Evolutionary conservation across 1,140 invertebrate genomes (phyloP).

Genomic region (Diabrotica virgifera): DNA sequence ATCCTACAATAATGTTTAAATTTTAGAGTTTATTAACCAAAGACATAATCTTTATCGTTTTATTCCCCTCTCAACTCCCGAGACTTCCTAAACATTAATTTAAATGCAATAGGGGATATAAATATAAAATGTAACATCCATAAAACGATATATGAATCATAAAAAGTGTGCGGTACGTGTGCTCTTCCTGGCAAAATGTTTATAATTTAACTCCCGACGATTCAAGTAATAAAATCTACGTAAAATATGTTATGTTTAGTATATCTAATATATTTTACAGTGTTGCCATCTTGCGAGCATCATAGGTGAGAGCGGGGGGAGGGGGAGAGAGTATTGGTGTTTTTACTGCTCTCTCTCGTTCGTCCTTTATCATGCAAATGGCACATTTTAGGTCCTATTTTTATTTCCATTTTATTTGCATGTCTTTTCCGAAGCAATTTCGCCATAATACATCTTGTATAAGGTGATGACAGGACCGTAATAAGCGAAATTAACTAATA

Average conservation of each 20-base stretch:
- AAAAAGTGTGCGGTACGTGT: not conserved
- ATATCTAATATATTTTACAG: not conserved
- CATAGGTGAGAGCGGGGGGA: not conserved
- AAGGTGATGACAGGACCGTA: slow-evolving; percentile 8
- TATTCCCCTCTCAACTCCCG: not conserved
- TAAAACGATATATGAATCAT: slow-evolving; percentile 1
- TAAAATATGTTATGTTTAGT: slow-evolving; percentile 3
- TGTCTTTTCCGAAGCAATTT: slow-evolving; percentile 23
- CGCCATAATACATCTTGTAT: slow-evolving; percentile 19
- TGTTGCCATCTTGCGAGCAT: not conserved
- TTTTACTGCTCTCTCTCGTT: slow-evolving; percentile 5
- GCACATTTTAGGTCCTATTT: slow-evolving; percentile 20
- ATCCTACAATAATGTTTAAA: too few relatives aligned
- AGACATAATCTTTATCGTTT: not conserved
- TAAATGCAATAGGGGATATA: not conserved
- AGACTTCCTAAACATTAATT: not conserved
- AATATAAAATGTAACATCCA: slow-evolving; percentile 1
- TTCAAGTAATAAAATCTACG: not conserved
- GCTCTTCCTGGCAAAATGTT: not conserved
- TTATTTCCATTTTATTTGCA: slow-evolving; percentile 26
- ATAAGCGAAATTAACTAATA: not conserved
- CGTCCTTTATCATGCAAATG: slow-evolving; percentile 24
- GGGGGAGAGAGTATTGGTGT: not conserved
- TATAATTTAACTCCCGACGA: not conserved
- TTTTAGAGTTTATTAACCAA: not conserved